Evolutionary conservation across 2,113 vertebrate genomes (phyloP), one percentile per base, ranked within the genome.

Genomic region (Tympanuchus pallidicinctus): DNA sequence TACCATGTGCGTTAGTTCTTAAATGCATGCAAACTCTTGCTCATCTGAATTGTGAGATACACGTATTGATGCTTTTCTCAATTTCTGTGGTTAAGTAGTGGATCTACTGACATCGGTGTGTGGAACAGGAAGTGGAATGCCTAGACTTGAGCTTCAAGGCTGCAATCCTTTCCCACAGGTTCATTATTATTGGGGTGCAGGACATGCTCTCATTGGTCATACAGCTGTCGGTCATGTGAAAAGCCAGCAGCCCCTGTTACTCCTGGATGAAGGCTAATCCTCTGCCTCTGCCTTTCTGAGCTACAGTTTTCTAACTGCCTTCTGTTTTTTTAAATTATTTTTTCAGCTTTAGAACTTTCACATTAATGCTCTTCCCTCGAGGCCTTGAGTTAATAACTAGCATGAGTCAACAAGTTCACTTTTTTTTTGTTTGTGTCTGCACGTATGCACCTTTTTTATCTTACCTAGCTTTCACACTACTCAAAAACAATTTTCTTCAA

Each of bases 361-460:
- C 27, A 87, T 76, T 70, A 89, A 52, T 1, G 1, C 15, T 71
- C 52, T 91, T 93, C 79, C 85, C 82, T 66, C 18, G 65, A 75
- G 82, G 11, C 34, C 61, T 86, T 74, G 50, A 90, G 42, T 88
- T 92, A 83, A 80, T 86, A 95, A 93, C 0, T 1, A 79, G 48
- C 48, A 91, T 71, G 76, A 96, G 50, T 90, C 79, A 91, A 94
- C 85, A 83, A 18, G 83, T 96, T 32, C 2, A 22, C 13, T 54
- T 69, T 24, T 22, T 42, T 18, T 47, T 34, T 54, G 57, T 48
- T 15, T 66, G 13, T 28, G 7, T 34, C 6, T 8, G 9, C 43
- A 32, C 7, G 10, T 32, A 56, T 57, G 16, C 30, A 27, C 30
- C 20, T 22, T 89, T 94, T 73, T 89, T 65, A 45, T 74, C 56